These are phyloP conservation scores for Myioborus melanocephalus DNA, from an alignment of 2,797 vertebrate genomes.

Conservation along the genomic window DNA sequence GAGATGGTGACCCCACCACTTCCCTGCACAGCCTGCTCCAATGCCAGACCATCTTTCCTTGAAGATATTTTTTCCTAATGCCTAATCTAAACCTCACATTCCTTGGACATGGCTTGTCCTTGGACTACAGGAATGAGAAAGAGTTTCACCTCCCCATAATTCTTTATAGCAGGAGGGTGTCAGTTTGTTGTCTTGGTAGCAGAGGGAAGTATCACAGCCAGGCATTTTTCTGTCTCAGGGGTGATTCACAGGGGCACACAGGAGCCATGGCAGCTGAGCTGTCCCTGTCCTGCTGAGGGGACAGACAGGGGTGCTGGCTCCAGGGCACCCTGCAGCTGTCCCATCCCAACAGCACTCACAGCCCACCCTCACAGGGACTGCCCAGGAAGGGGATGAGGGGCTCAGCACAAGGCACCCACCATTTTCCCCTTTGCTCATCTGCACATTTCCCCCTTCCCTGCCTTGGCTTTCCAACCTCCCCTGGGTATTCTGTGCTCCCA, in stretches of 20 bases:
- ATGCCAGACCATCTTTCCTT: accelerated
- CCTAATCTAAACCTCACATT: neutral
- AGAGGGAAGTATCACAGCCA: neutral
- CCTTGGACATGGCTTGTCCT: neutral
- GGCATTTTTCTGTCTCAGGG: neutral
- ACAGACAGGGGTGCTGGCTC: accelerated
- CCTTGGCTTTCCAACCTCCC: neutral
- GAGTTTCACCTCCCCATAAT: neutral
- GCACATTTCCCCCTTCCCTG: neutral
- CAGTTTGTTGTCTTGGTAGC: neutral
- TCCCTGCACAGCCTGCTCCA: neutral
- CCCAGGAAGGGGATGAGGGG: neutral
- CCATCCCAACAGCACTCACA: accelerated
- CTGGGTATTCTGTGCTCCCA: neutral
- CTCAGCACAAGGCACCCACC: neutral
- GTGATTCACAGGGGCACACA: accelerated
- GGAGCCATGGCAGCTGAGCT: neutral
- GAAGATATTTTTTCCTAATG: neutral
- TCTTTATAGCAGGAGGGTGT: neutral
- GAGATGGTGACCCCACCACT: neutral
- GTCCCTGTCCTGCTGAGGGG: neutral
- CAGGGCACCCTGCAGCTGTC: neutral
- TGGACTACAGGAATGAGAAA: neutral
- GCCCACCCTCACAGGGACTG: neutral
- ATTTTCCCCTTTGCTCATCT: accelerated